Evolutionary conservation across 2,888 invertebrate genomes (phyloP), one percentile per base, ranked within the genome.

Genomic region (Pollenia amentaria): DNA sequence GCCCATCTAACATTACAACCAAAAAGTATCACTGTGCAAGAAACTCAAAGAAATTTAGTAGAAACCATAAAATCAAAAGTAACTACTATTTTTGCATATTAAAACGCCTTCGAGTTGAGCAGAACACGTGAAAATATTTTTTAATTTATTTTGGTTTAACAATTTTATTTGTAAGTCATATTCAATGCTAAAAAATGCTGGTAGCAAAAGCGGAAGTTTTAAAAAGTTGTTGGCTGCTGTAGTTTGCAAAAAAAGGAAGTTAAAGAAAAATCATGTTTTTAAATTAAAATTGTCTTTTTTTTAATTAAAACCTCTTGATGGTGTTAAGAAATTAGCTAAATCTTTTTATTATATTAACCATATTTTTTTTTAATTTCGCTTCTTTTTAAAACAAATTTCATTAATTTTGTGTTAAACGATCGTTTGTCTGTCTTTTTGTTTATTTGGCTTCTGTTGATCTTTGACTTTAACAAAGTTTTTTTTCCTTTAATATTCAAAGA

Each of bases 361-460:
- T 57, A 53, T 16, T 62, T 70, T 79, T 79, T 0, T 62, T 6
- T n/a, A 21, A 46, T 78, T 51, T 62, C 2, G 40, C 62, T 70
- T 12, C 40, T 16, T 60, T 29, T 78, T 67, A 44, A 11, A 16
- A 40, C 9, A 62, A n/a, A n/a, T 14, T 62, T 38, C 14, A 57
- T 29, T 29, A 12, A 1, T 21, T 67, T 72, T 55, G 7, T 60
- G n/a, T 44, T 42, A 42, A 21, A 29, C 42, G 4, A 65, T 16
- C 10, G 16, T 72, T 48, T 44, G 42, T 60, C 29, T 51, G 38
- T 57, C 51, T 72, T 60, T 65, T 78, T 65, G 65, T 65, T 73
- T 84, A 62, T 79, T 67, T 79, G 73, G 84, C 84, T 84, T 84
- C 84, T 73, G 84, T 84, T 84, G 84, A 79, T 79, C 73, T 84